phyloP scores from a whole-genome alignment of 2,888 invertebrate species.

The Euspilapteryx auroguttella region DNA sequence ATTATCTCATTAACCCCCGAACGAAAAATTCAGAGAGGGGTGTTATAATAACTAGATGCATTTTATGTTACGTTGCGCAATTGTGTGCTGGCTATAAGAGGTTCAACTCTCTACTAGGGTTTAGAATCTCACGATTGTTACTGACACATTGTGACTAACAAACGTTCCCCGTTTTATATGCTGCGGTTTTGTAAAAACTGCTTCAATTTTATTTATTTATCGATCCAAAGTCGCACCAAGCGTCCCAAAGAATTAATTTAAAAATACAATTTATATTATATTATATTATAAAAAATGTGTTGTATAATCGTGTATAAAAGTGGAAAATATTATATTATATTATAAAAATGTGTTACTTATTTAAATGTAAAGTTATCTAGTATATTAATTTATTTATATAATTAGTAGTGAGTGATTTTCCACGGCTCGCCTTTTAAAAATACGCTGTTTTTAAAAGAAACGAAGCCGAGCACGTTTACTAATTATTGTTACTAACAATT shows the following conservation, averaged over 20 bases:
- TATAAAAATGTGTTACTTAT: constrained; percentile 24
- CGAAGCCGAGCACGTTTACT: constrained; percentile 31
- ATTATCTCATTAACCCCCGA: too few species aligned
- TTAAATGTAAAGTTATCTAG: constrained; percentile 54
- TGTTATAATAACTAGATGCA: too few species aligned
- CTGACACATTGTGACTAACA: constrained; percentile 3
- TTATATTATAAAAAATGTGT: constrained; percentile 45
- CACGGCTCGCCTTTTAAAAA: constrained; percentile 51
- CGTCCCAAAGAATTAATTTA: constrained; percentile 57
- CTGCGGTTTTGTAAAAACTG: too few species aligned
- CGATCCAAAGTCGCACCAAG: constrained; percentile 50
- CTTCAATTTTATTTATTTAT: too few species aligned
- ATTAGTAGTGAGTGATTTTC: constrained; percentile 20
- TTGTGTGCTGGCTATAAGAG: too few species aligned
- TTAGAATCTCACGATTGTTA: constrained; percentile 9
- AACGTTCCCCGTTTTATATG: too few species aligned
- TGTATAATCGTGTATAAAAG: constrained; percentile 57
- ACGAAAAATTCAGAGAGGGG: too few species aligned
- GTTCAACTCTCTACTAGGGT: constrained; percentile 3
- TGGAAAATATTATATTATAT: constrained; percentile 23
- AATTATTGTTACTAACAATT: constrained; percentile 30
- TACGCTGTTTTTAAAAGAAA: constrained; percentile 42
- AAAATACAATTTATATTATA: too few species aligned
- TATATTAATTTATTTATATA: constrained; percentile 51
- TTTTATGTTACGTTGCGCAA: too few species aligned